phyloP scores from a whole-genome alignment of 2,888 invertebrate species.

The Drosophila peninsularis region DNA sequence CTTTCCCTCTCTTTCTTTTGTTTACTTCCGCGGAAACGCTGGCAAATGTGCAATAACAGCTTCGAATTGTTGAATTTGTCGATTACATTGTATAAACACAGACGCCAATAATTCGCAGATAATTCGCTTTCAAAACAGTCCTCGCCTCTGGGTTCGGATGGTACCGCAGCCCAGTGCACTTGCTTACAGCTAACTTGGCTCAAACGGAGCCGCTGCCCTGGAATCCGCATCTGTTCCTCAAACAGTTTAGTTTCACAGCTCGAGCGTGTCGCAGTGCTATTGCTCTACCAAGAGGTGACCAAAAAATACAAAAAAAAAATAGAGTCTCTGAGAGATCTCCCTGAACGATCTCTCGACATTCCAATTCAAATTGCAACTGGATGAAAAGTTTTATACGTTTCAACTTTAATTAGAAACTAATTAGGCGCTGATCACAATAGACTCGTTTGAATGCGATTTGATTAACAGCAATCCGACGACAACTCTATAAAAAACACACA shows the following conservation, averaged over 20 bases:
- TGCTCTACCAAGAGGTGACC: neutral
- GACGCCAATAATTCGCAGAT: constrained; percentile 54
- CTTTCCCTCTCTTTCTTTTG: constrained; percentile 40
- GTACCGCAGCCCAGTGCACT: constrained; percentile 29
- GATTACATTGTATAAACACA: constrained; percentile 77
- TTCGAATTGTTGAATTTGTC: constrained; percentile 53
- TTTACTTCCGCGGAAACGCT: constrained; percentile 57
- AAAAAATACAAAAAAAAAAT: neutral
- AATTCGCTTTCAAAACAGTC: constrained; percentile 54
- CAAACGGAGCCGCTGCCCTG: constrained; percentile 2
- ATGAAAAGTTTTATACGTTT: constrained; percentile 45
- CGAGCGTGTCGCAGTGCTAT: constrained; percentile 25
- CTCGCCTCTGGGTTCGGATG: constrained; percentile 43
- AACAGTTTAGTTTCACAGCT: constrained; percentile 46
- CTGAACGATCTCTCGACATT: neutral
- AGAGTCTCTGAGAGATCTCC: too few relatives aligned
- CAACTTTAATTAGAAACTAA: constrained; percentile 74
- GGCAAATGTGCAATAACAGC: constrained; percentile 65
- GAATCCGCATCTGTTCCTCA: constrained; percentile 11
- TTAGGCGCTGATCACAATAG: constrained; percentile 53
- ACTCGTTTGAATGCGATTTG: constrained; percentile 57
- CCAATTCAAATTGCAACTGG: neutral
- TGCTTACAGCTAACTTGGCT: constrained; percentile 19
- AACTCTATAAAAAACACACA: constrained; percentile 47
- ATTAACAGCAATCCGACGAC: constrained; percentile 41